phyloP scores from a whole-genome alignment of 2,113 vertebrate genomes.

The Nothobranchius furzeri region DNA sequence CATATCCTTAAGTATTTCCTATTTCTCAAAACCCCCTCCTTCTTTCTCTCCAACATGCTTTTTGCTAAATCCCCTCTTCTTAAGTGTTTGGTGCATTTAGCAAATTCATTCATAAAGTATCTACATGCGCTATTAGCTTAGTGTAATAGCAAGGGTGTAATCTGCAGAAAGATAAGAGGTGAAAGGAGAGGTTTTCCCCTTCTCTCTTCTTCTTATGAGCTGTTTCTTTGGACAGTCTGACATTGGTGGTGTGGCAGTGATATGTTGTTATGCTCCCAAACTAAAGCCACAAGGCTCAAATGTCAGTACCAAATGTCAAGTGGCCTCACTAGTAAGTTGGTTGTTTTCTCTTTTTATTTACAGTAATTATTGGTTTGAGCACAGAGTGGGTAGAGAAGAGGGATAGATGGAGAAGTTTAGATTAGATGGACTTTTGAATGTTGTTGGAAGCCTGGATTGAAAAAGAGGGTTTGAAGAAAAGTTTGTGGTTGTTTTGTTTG shows the following conservation, averaged over 20 bases:
- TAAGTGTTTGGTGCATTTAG: conserved; percentile 91
- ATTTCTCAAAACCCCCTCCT: conserved; percentile 78
- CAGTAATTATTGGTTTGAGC: conserved; percentile 36
- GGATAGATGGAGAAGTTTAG: conserved; percentile 6
- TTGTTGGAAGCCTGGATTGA: not conserved
- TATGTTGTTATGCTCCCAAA: conserved; percentile 80
- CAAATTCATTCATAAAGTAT: conserved; percentile 95
- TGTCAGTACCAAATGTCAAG: conserved; percentile 86
- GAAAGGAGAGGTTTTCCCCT: conserved; percentile 73
- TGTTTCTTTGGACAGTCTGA: conserved; percentile 43
- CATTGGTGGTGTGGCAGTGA: conserved; percentile 62
- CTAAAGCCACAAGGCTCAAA: conserved; percentile 80
- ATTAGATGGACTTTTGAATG: conserved; percentile 18
- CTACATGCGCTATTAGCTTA: conserved; percentile 94
- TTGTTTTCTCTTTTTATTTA: conserved; percentile 29
- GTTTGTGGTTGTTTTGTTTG: not conserved
- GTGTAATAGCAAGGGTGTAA: conserved; percentile 90
- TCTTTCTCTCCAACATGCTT: conserved; percentile 38
- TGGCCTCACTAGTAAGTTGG: conserved; percentile 63
- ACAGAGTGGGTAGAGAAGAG: conserved; percentile 8
- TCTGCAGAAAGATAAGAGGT: conserved; percentile 88
- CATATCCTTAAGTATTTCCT: conserved; percentile 95
- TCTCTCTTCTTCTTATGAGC: conserved; percentile 59
- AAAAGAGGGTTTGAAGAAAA: not conserved
- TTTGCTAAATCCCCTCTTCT: conserved; percentile 73